Evolutionary conservation across 2,888 invertebrate species (phyloP), one percentile per base, ranked within the genome.

Genomic region (Tetropium fuscum): DNA sequence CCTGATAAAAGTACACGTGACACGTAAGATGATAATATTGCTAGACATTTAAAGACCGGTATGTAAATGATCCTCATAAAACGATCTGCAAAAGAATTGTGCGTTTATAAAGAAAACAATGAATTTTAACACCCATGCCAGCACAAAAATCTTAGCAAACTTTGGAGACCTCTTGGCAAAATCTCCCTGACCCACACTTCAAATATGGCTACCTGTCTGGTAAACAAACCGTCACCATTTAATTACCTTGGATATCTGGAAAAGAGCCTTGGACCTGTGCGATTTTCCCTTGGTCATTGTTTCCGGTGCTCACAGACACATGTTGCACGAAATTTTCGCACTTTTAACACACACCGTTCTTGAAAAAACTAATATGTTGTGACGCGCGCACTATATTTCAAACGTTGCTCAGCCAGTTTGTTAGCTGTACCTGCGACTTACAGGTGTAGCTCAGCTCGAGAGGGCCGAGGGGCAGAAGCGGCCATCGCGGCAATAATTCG

Each of bases 241-340:
- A 22, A 83, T 84, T 79, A 91, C 91, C 90, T 91, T 91, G 53
- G 90, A 89, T 76, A 90, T 88, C 82, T 91, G 91, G 80, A 87
- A 90, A 59, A 91, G 85, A 68, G 91, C 90, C 76, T 85, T 87
- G 63, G 84, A 84, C 74, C 84, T 78, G 54, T 83, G 84, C 70
- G 80, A 78, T 78, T 87, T 87, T 58, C 86, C 84, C 80, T 88
- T 88, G 71, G 87, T 87, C 87, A 87, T 87, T 18, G 55, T 58
- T 25, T 15, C 36, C 32, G n/a, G n/a, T 18, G 45, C 27, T 30
- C 43, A 49, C 55, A 57, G 27, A 53, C 54, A 60, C 57, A 61
- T 59, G 32, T 45, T 34, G 34, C 34, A 5, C 22, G 11, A 49
- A 41, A 57, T 38, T 32, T 41, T 16, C 11, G 18, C 25, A 11